These are phyloP conservation scores for Psammodynastes pulverulentus DNA, from an alignment of 2,113 vertebrate genomes.

Conservation along the genomic window DNA sequence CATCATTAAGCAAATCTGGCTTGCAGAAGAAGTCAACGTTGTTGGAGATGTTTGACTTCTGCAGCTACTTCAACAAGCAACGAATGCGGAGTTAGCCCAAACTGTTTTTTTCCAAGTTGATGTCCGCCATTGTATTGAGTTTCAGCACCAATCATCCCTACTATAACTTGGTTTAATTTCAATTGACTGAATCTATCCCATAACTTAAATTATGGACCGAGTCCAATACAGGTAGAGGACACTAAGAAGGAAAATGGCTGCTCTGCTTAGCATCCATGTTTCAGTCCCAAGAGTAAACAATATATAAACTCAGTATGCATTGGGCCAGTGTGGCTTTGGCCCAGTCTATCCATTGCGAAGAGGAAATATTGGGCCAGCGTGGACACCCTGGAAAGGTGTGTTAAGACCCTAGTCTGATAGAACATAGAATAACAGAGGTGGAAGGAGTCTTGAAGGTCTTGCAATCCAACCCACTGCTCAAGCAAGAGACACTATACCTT, in stretches of 20 bases:
- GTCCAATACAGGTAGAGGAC: neutral
- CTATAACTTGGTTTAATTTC: neutral
- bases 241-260: neutral
- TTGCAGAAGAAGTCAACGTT: neutral
- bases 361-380: too few relatives aligned
- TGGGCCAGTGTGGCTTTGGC: too few relatives aligned
- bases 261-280: neutral
- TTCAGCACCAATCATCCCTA: neutral
- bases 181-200: neutral
- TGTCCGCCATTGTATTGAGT: neutral
- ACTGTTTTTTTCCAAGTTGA: neutral
- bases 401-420: too few relatives aligned
- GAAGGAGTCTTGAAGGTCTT: too few relatives aligned
- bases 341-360: too few relatives aligned
- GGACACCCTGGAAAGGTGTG: too few relatives aligned
- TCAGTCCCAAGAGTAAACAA: neutral
- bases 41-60: neutral
- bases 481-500: too few relatives aligned
- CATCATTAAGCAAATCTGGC: neutral
- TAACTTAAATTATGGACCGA: neutral
- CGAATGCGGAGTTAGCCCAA: neutral
- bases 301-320: neutral
- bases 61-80: neutral
- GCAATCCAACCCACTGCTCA: too few relatives aligned
- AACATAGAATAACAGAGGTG: too few relatives aligned